Evolutionary conservation across 2,888 invertebrate species (phyloP).

Genomic region (Unio pictorum): DNA sequence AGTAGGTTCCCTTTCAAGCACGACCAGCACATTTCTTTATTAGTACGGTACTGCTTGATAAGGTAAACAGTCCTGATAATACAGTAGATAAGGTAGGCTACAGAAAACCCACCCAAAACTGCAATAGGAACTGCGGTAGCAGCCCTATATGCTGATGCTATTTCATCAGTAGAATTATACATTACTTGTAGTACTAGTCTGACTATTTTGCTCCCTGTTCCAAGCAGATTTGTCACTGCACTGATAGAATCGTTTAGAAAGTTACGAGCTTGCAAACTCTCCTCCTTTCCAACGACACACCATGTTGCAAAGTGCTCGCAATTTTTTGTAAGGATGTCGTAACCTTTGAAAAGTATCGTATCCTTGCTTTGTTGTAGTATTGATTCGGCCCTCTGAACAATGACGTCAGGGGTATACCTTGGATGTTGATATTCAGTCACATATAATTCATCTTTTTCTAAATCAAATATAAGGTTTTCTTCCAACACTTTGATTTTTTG

Average conservation of each 20-base stretch:
- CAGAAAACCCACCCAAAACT: constrained; percentile 6
- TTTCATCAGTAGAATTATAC: constrained; percentile 12
- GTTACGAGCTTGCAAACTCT: constrained; percentile 12
- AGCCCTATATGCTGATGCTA: background rate
- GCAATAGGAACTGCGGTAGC: constrained; percentile 1
- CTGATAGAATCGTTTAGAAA: background rate
- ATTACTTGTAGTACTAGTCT: constrained; percentile 1
- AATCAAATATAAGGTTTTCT: constrained; percentile 1
- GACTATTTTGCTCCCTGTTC: constrained; percentile 3
- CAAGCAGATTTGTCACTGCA: background rate
- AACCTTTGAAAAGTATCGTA: constrained; percentile 1
- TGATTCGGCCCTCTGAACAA: constrained; percentile 12
- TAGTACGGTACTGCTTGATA: constrained; percentile 3
- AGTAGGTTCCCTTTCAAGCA: constrained; percentile 9
- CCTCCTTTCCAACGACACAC: constrained; percentile 13
- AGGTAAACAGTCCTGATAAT: constrained; percentile 7
- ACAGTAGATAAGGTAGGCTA: constrained; percentile 11
- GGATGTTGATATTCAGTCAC: constrained; percentile 6
- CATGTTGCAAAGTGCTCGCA: constrained; percentile 18
- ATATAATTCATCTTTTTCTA: constrained; percentile 8
- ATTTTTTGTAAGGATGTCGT: constrained; percentile 5
- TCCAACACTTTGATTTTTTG: constrained; percentile 2
- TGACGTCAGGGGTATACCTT: constrained; percentile 5
- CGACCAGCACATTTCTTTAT: constrained; percentile 6
- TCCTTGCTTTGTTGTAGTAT: constrained; percentile 5